These are phyloP conservation scores for Forpus xanthops DNA, from an alignment of 2,797 vertebrate genomes.

Conservation along the genomic window DNA sequence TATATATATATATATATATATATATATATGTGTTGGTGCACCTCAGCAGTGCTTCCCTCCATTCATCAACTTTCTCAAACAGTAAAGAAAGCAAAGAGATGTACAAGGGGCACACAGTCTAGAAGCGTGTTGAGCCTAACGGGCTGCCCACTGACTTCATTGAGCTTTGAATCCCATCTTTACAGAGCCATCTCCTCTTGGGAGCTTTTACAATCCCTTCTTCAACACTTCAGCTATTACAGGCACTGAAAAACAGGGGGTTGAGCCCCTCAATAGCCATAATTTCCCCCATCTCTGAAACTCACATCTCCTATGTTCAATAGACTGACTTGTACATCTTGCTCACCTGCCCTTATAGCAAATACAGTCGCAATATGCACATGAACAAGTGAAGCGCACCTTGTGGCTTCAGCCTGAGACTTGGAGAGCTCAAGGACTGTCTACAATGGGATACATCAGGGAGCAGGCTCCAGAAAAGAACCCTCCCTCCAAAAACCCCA, in stretches of 20 bases:
- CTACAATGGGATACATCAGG: slow-evolving; percentile 27
- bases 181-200: neutral
- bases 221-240: neutral
- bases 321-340: neutral
- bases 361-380: neutral
- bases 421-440: slow-evolving; percentile 42
- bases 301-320: neutral
- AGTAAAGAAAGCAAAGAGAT: neutral
- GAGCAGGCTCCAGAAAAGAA: neutral
- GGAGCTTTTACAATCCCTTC: neutral
- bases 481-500: neutral
- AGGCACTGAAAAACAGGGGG: neutral
- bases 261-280: slow-evolving; percentile 8
- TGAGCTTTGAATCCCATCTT: neutral
- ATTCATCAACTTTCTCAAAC: neutral
- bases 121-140: neutral
- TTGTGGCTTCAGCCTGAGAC: slow-evolving; percentile 15
- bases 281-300: neutral
- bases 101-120: neutral
- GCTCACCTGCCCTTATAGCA: neutral
- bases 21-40: neutral
- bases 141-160: neutral
- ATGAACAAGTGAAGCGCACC: neutral
- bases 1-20: too few relatives aligned
- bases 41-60: neutral